phyloP scores from a whole-genome alignment of 2,888 invertebrate genomes.

The Prostheceraeus crozeri region DNA sequence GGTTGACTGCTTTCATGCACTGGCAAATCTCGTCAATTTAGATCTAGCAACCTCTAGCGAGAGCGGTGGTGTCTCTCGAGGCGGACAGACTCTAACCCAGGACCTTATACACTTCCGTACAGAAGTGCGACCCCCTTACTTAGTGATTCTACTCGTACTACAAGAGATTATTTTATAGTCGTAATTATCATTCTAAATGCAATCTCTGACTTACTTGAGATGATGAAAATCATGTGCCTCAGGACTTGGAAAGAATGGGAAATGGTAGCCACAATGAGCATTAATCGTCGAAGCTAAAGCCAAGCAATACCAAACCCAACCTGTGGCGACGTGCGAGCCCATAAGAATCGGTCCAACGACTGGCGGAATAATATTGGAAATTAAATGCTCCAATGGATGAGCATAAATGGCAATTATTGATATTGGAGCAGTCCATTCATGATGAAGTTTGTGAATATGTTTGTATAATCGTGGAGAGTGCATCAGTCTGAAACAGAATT shows the following conservation, averaged over 20 bases:
- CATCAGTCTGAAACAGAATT: constrained; percentile 56
- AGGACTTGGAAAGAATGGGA: constrained; percentile 75
- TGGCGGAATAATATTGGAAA: constrained; percentile 71
- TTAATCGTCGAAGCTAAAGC: constrained; percentile 72
- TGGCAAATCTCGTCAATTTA: no score
- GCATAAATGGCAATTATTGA: constrained; percentile 74
- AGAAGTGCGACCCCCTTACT: no score
- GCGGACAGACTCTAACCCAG: no score
- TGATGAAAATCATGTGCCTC: constrained; percentile 82
- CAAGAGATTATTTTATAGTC: no score
- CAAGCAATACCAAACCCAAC: constrained; percentile 68
- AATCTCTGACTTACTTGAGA: no score
- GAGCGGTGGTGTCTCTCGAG: no score
- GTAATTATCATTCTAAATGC: no score
- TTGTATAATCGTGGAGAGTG: constrained; percentile 70
- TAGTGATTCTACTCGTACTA: no score
- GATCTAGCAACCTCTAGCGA: no score
- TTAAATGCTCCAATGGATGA: constrained; percentile 68
- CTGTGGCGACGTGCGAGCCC: constrained; percentile 62
- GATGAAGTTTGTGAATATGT: constrained; percentile 74
- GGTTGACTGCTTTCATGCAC: no score
- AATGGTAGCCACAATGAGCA: constrained; percentile 75
- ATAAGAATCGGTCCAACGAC: constrained; percentile 62
- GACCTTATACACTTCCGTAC: no score
- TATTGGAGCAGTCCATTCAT: constrained; percentile 78